phyloP scores from a whole-genome alignment of 2,113 vertebrate genomes.

The Tilapia sparmanii region DNA sequence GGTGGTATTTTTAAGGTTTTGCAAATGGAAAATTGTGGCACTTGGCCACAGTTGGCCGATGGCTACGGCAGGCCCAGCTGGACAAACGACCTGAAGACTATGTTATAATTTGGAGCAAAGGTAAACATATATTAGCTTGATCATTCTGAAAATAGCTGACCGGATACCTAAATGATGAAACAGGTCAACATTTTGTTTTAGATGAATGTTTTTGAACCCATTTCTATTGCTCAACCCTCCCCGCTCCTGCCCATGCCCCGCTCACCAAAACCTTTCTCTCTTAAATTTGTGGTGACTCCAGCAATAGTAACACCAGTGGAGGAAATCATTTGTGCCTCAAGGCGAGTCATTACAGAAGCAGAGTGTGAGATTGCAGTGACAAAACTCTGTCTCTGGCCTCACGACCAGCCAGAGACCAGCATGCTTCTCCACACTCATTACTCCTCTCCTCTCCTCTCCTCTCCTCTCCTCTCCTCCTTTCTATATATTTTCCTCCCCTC shows the following conservation, averaged over 20 bases:
- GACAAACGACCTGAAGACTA: not conserved
- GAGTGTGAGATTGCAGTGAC: conserved; percentile 63
- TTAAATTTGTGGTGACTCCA: conserved; percentile 29
- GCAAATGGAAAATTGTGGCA: conserved; percentile 28
- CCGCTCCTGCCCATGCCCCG: not conserved
- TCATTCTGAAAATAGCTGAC: not conserved
- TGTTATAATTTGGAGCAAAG: not conserved
- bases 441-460: not conserved
- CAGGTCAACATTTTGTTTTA: not conserved
- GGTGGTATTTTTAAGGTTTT: conserved; percentile 31
- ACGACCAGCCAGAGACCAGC: conserved; percentile 41
- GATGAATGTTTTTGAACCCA: not conserved
- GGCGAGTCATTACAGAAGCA: conserved; percentile 62
- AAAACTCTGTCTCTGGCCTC: conserved; percentile 52
- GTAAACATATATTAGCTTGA: not conserved
- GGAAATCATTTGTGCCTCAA: conserved; percentile 60
- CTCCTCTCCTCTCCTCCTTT: not conserved
- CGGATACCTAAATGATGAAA: not conserved
- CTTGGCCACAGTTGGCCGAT: not conserved
- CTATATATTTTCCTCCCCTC: not conserved
- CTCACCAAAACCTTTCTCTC: not conserved
- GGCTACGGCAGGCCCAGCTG: not conserved
- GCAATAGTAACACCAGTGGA: conserved; percentile 53
- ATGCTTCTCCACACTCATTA: conserved; percentile 34
- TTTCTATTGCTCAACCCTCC: not conserved